Base-by-base conservation (phyloP, 2,888 invertebrate genomes). In the Gortyna flavago region DNA sequence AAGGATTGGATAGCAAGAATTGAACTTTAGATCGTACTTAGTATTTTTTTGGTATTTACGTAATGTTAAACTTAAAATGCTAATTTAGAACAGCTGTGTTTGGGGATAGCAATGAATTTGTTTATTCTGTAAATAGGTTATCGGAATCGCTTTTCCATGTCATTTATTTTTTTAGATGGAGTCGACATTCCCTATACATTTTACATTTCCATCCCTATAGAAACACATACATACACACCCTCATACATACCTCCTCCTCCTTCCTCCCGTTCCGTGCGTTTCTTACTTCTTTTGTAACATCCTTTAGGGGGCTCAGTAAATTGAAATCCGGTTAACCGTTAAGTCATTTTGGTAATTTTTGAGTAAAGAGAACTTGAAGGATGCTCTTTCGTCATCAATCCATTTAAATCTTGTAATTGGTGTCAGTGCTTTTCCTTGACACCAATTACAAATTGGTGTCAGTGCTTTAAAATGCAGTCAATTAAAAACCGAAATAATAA, bases 1-100 rank as follows among this genome's bases (percentile, higher is more conserved):
- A 79, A 73, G 79, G 77, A 77, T 35, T 81, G 77, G 72, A 61
- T 41, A 65, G 80, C 81, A 87, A 81, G 77, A 87, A 87, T 85
- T 81, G 54, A 80, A 67, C 70, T 83, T 86, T 76, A 71, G 64
- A 66, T 35, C 21, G 32, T 13, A n/a, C 6, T 9, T 6, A 44
- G 18, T 16, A 51, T 41, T 25, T 3, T 61, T 59, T 61, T 61
- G 4, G n/a, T 38, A 9, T 65, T 16, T 35, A n/a, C 16, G 18
- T 65, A 44, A 66, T 44, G 9, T 64, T 72, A 11, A 44, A 70
- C n/a, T 54, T 51, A 41, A 16, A 54, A 41, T 38, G 29, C 73
- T 7, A 13, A 70, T 41, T 70, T 16, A 18, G 4, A 25, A 25
- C 25, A 18, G 8, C 25, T 25, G 7, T n/a, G 0, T 38, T 35